These are phyloP conservation scores for Pseudococcus jackbeardsleyi DNA, from an alignment of 2,888 invertebrate species.

Conservation along the genomic window DNA sequence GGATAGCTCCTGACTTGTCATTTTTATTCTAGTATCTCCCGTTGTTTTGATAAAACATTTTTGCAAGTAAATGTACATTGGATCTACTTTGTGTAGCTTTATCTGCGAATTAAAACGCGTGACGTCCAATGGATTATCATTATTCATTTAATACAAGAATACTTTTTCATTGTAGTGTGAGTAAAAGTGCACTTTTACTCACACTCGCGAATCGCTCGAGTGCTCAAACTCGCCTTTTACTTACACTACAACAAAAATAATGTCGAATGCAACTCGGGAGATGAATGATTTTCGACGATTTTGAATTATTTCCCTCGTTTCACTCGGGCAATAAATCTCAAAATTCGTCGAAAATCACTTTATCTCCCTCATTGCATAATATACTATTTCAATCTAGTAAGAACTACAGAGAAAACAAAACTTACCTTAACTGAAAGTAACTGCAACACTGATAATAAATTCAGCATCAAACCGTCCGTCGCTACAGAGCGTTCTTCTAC, in stretches of 20 bases:
- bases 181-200: no score
- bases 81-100: constrained; percentile 90
- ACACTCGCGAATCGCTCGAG: no score
- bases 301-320: no score
- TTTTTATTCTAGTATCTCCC: constrained; percentile 84
- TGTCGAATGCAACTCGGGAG: no score
- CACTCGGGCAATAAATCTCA: no score
- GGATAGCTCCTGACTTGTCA: constrained; percentile 84
- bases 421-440: constrained; percentile 82
- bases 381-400: no score
- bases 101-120: constrained; percentile 71
- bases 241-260: no score
- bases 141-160: not conserved
- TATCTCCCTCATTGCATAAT: no score
- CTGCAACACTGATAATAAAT: constrained; percentile 91
- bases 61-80: constrained; percentile 83
- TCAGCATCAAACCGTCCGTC: constrained; percentile 96
- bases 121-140: not conserved
- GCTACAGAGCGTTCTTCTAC: constrained; percentile 89
- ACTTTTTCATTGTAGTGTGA: not conserved
- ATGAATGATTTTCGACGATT: no score
- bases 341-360: no score
- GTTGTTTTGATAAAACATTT: constrained; percentile 80
- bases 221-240: no score
- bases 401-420: no score